phyloP scores from a whole-genome alignment of 1,140 invertebrate species.

The Thereuonema tuberculata region DNA sequence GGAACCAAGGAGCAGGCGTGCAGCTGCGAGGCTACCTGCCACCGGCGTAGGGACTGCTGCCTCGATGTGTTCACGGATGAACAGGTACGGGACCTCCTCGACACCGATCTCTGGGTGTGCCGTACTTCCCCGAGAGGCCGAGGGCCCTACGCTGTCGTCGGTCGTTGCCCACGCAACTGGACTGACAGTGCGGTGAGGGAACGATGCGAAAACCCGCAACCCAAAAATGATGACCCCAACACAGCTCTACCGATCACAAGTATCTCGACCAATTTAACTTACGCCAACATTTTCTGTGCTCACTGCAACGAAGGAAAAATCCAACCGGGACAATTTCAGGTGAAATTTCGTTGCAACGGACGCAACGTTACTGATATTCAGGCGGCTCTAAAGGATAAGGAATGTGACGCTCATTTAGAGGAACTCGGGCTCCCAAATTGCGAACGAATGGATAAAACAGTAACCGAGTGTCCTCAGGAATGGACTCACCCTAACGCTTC shows the following conservation, averaged over 20 bases:
- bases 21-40: neutral
- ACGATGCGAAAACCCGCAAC: neutral
- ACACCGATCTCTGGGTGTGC: neutral
- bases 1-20: neutral
- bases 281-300: neutral
- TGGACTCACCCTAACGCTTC: neutral
- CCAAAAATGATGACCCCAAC: neutral
- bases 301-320: conserved; percentile 4
- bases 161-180: neutral
- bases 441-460: neutral
- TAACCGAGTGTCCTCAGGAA: neutral
- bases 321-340: conserved; percentile 2
- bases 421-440: neutral
- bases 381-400: neutral
- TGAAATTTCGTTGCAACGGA: conserved; percentile 1
- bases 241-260: neutral
- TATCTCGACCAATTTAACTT: neutral
- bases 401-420: neutral
- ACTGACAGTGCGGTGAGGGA: neutral
- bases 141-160: neutral
- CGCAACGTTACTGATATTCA: neutral
- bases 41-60: neutral
- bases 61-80: neutral
- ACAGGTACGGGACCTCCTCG: neutral
- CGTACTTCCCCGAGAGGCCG: neutral